Conservation (phyloP, 2,113 vertebrate genomes). For the Lophochroa leadbeateri region DNA sequence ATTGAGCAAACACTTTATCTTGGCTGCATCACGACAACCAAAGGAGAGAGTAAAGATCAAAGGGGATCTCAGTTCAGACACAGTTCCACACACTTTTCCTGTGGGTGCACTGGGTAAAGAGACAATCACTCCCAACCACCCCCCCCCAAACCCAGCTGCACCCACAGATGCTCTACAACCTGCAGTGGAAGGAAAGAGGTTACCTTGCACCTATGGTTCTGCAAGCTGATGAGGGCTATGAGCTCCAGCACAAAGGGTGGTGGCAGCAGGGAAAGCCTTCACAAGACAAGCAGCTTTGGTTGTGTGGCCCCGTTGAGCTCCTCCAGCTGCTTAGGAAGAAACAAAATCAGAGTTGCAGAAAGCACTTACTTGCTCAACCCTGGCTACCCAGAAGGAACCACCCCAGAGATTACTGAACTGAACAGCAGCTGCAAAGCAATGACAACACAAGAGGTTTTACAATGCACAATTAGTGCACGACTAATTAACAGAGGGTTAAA, state of each 20-base stretch:
- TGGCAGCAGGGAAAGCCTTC: background rate
- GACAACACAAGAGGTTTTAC: background rate
- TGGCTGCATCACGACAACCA: background rate
- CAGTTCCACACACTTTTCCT: background rate
- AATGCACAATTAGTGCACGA: background rate
- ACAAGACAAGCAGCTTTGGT: background rate
- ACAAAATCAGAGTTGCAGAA: background rate
- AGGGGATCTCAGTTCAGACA: rapidly evolving
- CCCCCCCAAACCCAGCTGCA: background rate
- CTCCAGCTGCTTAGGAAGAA: background rate
- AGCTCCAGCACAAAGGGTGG: background rate
- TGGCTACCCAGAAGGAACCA: background rate
- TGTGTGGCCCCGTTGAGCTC: rapidly evolving
- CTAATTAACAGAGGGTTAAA: background rate
- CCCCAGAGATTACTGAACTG: background rate
- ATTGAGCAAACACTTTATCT: background rate
- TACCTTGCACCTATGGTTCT: background rate
- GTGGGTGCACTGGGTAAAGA: background rate
- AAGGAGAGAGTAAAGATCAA: background rate
- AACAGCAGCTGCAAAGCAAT: background rate
- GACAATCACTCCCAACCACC: background rate
- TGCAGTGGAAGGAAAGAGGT: background rate
- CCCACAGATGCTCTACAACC: background rate
- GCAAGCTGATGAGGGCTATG: background rate
- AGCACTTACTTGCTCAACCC: background rate